These are phyloP conservation scores for Gymnobelideus leadbeateri DNA, from an alignment of 2,113 vertebrate species.

Conservation along the genomic window DNA sequence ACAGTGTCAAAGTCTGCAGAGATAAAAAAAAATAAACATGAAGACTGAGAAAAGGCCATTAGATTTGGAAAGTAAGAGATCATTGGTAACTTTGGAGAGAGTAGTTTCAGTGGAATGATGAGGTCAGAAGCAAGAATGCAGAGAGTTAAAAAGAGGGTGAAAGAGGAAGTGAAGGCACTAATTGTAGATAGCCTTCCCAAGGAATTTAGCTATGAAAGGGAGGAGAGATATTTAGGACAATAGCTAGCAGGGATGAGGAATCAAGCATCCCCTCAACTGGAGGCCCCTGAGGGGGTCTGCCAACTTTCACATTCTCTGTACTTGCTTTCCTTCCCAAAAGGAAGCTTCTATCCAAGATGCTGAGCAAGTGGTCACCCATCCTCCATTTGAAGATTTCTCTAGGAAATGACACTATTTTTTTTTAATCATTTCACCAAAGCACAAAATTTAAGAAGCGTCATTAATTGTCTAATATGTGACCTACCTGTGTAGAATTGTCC, in stretches of 20 bases:
- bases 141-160: background rate
- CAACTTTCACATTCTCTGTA: background rate
- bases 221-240: background rate
- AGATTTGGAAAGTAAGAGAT: background rate
- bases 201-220: background rate
- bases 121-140: background rate
- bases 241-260: background rate
- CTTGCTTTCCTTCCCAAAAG: background rate
- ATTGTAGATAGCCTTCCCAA: background rate
- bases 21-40: background rate
- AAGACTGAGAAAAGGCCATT: background rate
- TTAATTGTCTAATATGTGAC: background rate
- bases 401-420: background rate
- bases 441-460: background rate
- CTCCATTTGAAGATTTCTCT: too few species aligned
- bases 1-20: background rate
- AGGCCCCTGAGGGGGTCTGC: background rate
- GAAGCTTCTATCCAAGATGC: background rate
- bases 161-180: background rate
- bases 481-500: background rate
- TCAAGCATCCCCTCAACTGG: background rate
- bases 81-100: background rate
- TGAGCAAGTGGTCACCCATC: background rate
- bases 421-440: background rate
- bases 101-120: background rate